A percentile compares a stretch with the other conserved stretches of the same genome.
These are phyloP conservation scores for Drosophila sucinea DNA, from an alignment of 1,140 invertebrate genomes.

Conservation along the genomic window DNA sequence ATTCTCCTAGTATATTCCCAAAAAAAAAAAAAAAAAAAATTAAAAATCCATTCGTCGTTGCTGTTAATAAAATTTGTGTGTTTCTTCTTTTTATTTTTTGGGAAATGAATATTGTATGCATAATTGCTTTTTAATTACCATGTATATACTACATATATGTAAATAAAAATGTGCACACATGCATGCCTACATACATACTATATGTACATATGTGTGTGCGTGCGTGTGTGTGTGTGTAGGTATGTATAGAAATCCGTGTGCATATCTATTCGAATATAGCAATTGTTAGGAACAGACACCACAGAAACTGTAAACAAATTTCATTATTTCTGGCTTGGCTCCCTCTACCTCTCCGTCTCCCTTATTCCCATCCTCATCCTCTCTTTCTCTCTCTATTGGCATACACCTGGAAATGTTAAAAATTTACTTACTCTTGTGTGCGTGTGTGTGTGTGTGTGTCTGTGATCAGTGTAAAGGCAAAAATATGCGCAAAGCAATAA, in stretches of 20 bases:
- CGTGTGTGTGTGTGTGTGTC: constrained; percentile 15
- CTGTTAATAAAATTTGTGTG: neutral
- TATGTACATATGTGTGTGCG: neutral
- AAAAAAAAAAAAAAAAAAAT: no score
- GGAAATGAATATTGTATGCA: constrained; percentile 49
- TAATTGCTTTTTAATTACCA: constrained; percentile 74
- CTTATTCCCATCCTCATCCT: neutral
- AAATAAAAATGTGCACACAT: constrained; percentile 16
- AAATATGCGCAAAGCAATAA: constrained; percentile 71
- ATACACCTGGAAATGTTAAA: constrained; percentile 37
- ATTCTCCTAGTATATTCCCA: no score
- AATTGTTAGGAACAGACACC: constrained; percentile 37
- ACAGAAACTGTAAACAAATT: constrained; percentile 58
- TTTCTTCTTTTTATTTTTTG: neutral
- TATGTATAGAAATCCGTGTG: constrained; percentile 3
- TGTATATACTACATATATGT: constrained; percentile 8
- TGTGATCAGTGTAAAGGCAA: constrained; percentile 71
- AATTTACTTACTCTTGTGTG: constrained; percentile 34
- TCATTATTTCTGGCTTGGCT: constrained; percentile 24
- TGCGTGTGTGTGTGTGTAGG: constrained; percentile 10
- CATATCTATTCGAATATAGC: constrained; percentile 30
- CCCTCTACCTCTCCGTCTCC: neutral
- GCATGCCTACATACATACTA: constrained; percentile 7
- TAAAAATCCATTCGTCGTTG: neutral
- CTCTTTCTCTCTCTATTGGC: neutral